Evolutionary conservation across 2,113 vertebrate species (phyloP), one percentile per base, ranked within the genome.

Genomic region (Brienomyrus brachyistius): DNA sequence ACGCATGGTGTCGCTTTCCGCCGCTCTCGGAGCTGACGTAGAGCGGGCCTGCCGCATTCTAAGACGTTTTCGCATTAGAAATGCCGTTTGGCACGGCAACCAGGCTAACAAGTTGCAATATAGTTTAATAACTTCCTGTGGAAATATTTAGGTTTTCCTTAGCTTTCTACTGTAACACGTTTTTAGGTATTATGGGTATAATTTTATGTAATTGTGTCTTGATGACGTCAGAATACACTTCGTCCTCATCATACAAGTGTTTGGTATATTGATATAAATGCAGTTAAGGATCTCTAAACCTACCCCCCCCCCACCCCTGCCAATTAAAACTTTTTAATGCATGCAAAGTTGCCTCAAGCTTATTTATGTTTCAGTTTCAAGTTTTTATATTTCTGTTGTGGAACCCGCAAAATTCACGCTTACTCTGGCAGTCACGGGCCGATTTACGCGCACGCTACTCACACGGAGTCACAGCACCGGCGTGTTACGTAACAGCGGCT

Each of bases 1-100:
- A 95, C 94, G 95, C 95, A 94, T 93, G 94, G 93, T 93, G 95
- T 95, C 94, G 94, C 95, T 95, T 92, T 91, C 91, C 91, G 52
- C 91, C 88, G 91, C 52, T 59, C 50, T 43, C 8, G 9, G 48
- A n/a, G 27, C 85, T 35, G 51, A 52, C 85, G 15, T 52, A 56
- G 86, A 56, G n/a, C 51, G 19, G 19, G 56, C 56, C 54, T 88
- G 19, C 86, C 31, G 35, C 56, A 62, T 21, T 45, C 35, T 88
- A 35, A 86, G 50, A 86, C 50, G n/a, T 51, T 35, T 51, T 19
- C 27, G 45, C 82, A 54, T 87, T 56, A 31, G 56, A 27, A 54
- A 54, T 23, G 85, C 45, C 15, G 19, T 48, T 87, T 54, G 50
- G 51, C 82, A 54, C 51, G n/a, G 50, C 51, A 84, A 40, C 50